phyloP scores from a whole-genome alignment of 2,888 invertebrate genomes.

The Hanleya hanleyi region DNA sequence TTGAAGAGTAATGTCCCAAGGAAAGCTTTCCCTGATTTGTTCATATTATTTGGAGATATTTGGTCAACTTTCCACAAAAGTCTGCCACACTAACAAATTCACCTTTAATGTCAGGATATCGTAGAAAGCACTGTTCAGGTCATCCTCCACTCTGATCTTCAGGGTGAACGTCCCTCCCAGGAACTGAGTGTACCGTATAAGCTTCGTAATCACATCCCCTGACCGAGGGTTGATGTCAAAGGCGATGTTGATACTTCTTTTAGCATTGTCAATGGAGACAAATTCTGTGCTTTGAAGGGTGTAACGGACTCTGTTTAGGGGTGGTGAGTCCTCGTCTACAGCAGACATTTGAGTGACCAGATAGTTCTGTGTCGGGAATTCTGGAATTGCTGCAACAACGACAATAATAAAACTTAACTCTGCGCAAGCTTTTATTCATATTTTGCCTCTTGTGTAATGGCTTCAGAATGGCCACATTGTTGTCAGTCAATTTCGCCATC shows the following conservation, averaged over 20 bases:
- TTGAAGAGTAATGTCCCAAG: too few species aligned
- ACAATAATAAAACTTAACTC: too few species aligned
- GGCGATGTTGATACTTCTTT: neutral
- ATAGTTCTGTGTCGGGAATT: neutral
- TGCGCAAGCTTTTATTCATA: too few species aligned
- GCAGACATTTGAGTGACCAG: slow-evolving; percentile 17
- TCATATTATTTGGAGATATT: too few species aligned
- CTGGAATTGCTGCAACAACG: neutral
- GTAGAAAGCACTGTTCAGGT: slow-evolving; percentile 15
- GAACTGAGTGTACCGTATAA: neutral
- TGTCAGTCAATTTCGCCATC: too few species aligned
- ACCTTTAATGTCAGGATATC: too few species aligned
- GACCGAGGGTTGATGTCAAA: neutral
- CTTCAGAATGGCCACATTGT: too few species aligned
- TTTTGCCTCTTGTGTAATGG: too few species aligned
- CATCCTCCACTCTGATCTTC: slow-evolving; percentile 49
- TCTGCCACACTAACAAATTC: too few species aligned
- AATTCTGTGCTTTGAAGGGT: slow-evolving; percentile 33
- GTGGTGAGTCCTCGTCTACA: slow-evolving; percentile 36
- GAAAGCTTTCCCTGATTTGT: too few species aligned
- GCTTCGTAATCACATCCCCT: neutral
- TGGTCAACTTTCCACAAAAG: too few species aligned
- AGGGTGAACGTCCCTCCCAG: slow-evolving; percentile 46
- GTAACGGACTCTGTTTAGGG: slow-evolving; percentile 42
- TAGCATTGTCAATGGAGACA: neutral